These are phyloP conservation scores for Adrianichthys oophorus DNA, from an alignment of 2,797 vertebrate genomes.

Conservation along the genomic window DNA sequence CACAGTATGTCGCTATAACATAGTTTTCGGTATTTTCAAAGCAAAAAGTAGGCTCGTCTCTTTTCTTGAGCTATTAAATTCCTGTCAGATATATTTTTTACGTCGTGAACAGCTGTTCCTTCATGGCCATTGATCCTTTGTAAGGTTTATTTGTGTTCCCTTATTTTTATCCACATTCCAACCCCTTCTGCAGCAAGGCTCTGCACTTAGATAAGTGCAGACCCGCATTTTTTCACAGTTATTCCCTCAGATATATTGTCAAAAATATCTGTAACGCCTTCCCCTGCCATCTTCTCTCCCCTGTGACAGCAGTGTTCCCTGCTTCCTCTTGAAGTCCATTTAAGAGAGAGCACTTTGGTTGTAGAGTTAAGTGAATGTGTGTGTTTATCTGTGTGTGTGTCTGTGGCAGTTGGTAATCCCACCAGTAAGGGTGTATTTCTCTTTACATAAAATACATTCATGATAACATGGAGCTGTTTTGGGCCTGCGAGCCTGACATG, in stretches of 20 bases:
- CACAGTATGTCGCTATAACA: slow-evolving; percentile 82
- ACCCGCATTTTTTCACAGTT: slow-evolving; percentile 69
- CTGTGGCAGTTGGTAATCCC: slow-evolving; percentile 56
- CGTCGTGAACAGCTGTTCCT: slow-evolving; percentile 66
- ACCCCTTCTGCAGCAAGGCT: slow-evolving; percentile 55
- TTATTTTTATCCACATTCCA: slow-evolving; percentile 59
- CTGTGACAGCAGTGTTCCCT: slow-evolving; percentile 69
- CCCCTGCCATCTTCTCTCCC: slow-evolving; percentile 65
- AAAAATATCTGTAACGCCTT: slow-evolving; percentile 57
- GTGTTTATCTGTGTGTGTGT: slow-evolving; percentile 24
- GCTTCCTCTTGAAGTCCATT: slow-evolving; percentile 76
- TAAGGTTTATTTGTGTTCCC: slow-evolving; percentile 71
- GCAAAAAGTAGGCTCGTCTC: slow-evolving; percentile 70
- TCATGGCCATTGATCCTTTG: slow-evolving; percentile 74
- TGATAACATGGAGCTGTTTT: slow-evolving; percentile 68
- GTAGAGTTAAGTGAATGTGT: slow-evolving; percentile 66
- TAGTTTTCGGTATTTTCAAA: slow-evolving; percentile 75
- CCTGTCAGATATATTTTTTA: slow-evolving; percentile 61
- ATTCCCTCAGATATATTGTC: slow-evolving; percentile 75
- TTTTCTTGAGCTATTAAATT: slow-evolving; percentile 64
- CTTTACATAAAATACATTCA: slow-evolving; percentile 76
- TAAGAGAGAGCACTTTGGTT: slow-evolving; percentile 87
- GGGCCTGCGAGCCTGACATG: slow-evolving; percentile 51
- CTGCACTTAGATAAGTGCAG: slow-evolving; percentile 62
- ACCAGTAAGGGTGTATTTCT: slow-evolving; percentile 45